phyloP scores from a whole-genome alignment of 1,140 invertebrate species.

The Maniola jurtina region DNA sequence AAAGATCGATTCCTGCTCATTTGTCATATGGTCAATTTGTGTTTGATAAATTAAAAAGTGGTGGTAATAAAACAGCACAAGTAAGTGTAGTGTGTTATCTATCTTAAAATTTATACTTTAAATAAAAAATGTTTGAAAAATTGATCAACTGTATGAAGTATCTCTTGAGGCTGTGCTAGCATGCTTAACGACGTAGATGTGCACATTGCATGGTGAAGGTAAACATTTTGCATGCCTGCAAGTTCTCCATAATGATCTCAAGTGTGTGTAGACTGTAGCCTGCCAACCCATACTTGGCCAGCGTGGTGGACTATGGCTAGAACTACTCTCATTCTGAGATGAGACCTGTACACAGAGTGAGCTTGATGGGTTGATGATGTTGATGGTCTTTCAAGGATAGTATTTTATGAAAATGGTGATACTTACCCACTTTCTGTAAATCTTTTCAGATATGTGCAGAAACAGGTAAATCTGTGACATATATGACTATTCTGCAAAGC shows the following conservation, averaged over 20 bases:
- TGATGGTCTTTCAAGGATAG: background rate
- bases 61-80: constrained; percentile 54
- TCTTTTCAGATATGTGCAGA: constrained; percentile 70
- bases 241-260: too few species aligned
- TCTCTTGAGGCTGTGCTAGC: too few species aligned
- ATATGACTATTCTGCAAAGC: constrained; percentile 65
- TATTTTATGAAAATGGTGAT: background rate
- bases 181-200: too few species aligned
- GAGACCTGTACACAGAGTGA: too few species aligned
- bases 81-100: constrained; percentile 43
- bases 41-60: constrained; percentile 64
- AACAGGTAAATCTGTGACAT: constrained; percentile 67
- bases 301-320: too few species aligned
- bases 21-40: constrained; percentile 68
- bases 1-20: constrained; percentile 63
- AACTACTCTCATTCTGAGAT: too few species aligned
- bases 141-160: too few species aligned
- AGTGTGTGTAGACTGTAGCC: too few species aligned
- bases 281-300: too few species aligned
- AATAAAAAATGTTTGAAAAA: too few species aligned
- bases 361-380: too few species aligned
- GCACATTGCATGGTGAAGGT: too few species aligned
- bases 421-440: background rate
- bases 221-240: background rate
- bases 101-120: background rate